Evolutionary conservation across 1,140 invertebrate genomes (phyloP), one percentile per base, ranked within the genome.

Genomic region (Drosophila arizonae): DNA sequence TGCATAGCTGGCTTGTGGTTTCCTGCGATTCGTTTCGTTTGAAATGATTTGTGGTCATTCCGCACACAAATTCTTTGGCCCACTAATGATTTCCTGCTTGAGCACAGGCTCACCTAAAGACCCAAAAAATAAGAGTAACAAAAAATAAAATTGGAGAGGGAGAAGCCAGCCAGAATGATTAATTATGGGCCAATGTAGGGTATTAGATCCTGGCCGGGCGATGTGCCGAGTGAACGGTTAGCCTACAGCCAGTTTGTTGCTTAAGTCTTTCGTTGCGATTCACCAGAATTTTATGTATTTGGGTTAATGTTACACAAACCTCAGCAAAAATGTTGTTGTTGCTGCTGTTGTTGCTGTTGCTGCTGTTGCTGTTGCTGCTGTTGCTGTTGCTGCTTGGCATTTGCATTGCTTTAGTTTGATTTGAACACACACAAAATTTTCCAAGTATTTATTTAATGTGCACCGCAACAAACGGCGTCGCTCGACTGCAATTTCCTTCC

Each of bases 381-480:
- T 33, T 57, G 51, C 33, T 36, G 33, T 39, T 39, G 15, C 43
- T 15, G 43, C 17, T 36, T 72, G 13, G 58, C 46, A 54, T 72
- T 76, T 68, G 72, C 82, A 79, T 82, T 87, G 84, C 82, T 82
- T 87, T 86, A 81, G 75, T 86, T 86, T 88, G 75, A 69, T 86
- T 86, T 86, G 79, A 82, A 87, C 81, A 87, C 81, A 87, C 76
- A 79, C 76, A 70, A 71, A 79, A 79, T 61, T 84, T 84, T 82
- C 63, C 76, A 73, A 85, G 77, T 87, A 84, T 87, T 87, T 87
- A 88, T 87, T 87, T 87, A 69, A 87, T 88, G 82, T 76, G 84
- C 75, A 73, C 70, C 67, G 63, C 76, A 63, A 8, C 36, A 11
- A 57, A 39, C 60, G 55, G 63, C 58, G 52, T 64, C 52, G 66